Evolutionary conservation across 37 sponge, comb jelly and placozoan genomes (phyloP), one percentile per base, ranked within the genome.

Genomic region (Beroe ovata): DNA sequence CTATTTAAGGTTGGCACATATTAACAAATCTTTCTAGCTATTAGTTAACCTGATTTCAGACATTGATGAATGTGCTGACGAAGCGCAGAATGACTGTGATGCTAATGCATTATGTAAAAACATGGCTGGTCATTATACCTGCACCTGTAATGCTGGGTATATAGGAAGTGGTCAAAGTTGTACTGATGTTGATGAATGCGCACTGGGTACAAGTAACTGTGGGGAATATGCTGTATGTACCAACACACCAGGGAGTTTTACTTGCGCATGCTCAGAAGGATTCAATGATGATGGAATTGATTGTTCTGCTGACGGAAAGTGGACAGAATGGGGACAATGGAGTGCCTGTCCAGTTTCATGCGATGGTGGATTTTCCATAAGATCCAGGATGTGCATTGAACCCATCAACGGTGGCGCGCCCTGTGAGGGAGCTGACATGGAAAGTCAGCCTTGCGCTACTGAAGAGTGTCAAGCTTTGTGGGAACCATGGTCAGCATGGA

Each of bases 1-100:
- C 6, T 6, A 11, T 6, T 16, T 11, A 47, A 16, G 6, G 6
- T 6, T 16, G 54, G 6, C 11, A 16, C 11, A 6, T 11, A 16
- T 6, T 11, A 47, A 47, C 54, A 11, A 47, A 6, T 6, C 11
- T 16, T 47, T 16, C 54, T 6, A 47, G 54, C 11, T 6, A 47
- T 6, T 16, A 16, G 54, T 6, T 11, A 47, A 47, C 54, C 11
- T 11, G 11, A 21, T 8, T 28, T 4, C 64, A 8, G 64, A 63
- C 18, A 63, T 63, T 63, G 18, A 63, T n/a, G 64, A 63, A n/a
- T 63, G 64, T 63, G 30, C 4, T 21, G 64, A 28, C 18, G 64
- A n/a, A 14, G 16, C 64, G 16, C 64, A 63, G 19, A 28, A 63
- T n/a, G n/a, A n/a, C n/a, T 63, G 64, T 28, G 30, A 63, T 63